phyloP scores from a whole-genome alignment of 2,113 vertebrate species.

The Prunella fulvescens region DNA sequence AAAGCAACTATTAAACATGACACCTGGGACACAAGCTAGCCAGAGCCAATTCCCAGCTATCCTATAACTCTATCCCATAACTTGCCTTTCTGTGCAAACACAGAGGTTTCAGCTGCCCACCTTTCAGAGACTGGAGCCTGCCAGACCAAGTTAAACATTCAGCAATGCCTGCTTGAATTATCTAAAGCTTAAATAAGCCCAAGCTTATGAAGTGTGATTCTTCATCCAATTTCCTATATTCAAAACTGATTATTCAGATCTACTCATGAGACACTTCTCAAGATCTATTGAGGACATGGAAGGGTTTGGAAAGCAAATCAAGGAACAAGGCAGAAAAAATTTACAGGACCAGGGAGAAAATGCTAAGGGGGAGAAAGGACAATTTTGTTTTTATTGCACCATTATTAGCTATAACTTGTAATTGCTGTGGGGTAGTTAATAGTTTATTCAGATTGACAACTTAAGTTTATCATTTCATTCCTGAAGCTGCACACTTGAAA shows the following conservation, averaged over 20 bases:
- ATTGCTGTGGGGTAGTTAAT: background rate
- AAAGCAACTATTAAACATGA: background rate
- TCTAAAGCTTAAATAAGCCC: background rate
- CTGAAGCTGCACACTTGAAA: background rate
- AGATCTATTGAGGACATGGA: background rate
- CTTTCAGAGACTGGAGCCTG: background rate
- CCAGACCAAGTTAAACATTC: background rate
- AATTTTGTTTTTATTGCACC: background rate
- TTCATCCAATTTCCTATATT: background rate
- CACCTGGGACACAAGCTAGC: background rate
- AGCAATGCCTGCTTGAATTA: background rate
- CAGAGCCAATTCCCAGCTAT: background rate
- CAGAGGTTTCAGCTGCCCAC: background rate
- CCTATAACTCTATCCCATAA: background rate
- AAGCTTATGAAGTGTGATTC: background rate
- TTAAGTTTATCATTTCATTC: background rate
- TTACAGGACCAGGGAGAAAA: background rate
- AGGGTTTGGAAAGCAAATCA: background rate
- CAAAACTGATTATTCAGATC: background rate
- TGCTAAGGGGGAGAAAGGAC: background rate
- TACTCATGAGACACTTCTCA: background rate
- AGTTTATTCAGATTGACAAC: background rate
- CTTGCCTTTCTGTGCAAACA: background rate
- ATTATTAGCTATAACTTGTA: background rate
- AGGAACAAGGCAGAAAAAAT: background rate